Evolutionary conservation across 92 coral and sea anemone species (phyloP).

Genomic region (Zoanthus sansibaricus): DNA sequence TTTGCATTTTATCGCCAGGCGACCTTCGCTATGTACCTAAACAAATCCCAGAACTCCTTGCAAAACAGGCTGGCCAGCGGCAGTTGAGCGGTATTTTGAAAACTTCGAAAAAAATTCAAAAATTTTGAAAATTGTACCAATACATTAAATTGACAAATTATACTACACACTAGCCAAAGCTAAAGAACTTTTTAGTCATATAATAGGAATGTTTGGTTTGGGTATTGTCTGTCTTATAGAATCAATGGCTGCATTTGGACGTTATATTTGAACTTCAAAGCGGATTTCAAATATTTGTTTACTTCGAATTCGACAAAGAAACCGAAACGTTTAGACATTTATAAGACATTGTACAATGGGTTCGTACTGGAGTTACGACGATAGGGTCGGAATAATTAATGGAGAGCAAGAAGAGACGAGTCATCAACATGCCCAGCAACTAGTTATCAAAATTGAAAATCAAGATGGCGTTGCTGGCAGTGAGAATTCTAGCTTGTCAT

Average conservation of each 20-base stretch:
- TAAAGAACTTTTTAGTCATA: not conserved
- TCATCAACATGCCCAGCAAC: not conserved
- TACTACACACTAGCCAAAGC: not conserved
- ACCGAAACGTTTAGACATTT: not conserved
- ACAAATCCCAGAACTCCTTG: constrained; percentile 31
- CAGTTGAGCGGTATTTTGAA: constrained; percentile 28
- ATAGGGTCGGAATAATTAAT: not conserved
- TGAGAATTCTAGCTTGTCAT: not conserved
- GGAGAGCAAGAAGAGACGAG: not conserved
- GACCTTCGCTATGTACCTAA: not conserved
- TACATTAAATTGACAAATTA: not conserved
- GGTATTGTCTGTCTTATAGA: not conserved
- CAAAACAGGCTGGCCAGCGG: constrained; percentile 31
- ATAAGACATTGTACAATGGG: constrained; percentile 9
- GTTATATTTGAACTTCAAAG: not conserved
- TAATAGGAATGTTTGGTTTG: not conserved
- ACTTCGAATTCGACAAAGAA: not conserved
- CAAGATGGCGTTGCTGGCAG: not conserved
- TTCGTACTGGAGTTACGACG: constrained; percentile 38
- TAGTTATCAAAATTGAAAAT: not conserved
- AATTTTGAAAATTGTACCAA: too few species aligned
- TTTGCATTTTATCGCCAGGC: constrained; percentile 52
- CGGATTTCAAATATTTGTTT: not conserved
- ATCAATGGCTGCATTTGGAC: not conserved
- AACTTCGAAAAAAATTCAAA: not conserved